Conservation (phyloP, 2,888 invertebrate genomes). For the Acleris holmiana region DNA sequence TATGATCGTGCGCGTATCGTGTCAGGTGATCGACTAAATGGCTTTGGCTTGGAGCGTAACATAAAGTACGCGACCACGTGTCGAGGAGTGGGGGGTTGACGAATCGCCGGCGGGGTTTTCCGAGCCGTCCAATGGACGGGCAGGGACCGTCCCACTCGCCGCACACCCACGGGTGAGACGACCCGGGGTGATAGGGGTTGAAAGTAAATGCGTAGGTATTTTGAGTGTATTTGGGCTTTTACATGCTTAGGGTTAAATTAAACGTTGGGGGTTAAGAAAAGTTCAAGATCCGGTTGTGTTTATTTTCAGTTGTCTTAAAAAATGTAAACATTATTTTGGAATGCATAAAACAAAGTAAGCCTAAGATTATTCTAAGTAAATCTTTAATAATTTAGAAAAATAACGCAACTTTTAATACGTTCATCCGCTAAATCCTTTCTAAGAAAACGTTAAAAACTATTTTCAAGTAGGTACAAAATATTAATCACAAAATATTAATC, state of each 20-base stretch:
- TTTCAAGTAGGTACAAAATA: too few species aligned
- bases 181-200: conserved; percentile 61
- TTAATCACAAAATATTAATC: too few species aligned
- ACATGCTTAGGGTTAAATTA: conserved; percentile 1
- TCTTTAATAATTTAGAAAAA: too few species aligned
- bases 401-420: too few species aligned
- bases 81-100: conserved; percentile 64
- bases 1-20: conserved; percentile 74
- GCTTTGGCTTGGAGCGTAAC: conserved; percentile 73
- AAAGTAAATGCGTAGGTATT: conserved; percentile 39
- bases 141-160: conserved; percentile 60
- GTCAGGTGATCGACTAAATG: conserved; percentile 78
- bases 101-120: conserved; percentile 64
- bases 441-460: too few species aligned
- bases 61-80: conserved; percentile 74
- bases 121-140: conserved; percentile 49
- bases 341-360: too few species aligned
- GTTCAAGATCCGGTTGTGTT: too few species aligned
- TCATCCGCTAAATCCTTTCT: too few species aligned
- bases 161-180: conserved; percentile 56
- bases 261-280: too few species aligned
- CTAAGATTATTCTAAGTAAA: too few species aligned
- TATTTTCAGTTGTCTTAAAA: too few species aligned
- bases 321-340: too few species aligned
- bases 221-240: conserved; percentile 1